Base-by-base conservation (phyloP, 2,797 vertebrate species). In the Xiphophorus birchmanni region DNA sequence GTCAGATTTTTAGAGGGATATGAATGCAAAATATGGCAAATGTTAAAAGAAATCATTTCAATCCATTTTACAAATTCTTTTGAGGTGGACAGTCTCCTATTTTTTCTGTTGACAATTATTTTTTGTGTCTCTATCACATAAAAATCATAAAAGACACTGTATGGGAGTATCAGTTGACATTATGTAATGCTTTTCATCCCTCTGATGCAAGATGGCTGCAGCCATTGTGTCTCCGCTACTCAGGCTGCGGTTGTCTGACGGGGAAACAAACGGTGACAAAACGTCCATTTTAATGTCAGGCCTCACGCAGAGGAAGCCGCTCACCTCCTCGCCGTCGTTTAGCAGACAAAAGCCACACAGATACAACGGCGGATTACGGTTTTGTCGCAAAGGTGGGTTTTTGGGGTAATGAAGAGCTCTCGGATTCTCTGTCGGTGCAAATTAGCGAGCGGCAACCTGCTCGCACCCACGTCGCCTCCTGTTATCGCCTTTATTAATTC, bases 401-500 rank as follows among this genome's bases (percentile, higher is more conserved):
- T 9, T 9, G 50, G 73, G 77, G 67, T 73, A 42, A 87, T 73
- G 45, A 78, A 90, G 69, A 80, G 78, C 74, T 87, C 76, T n/a
- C 75, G 75, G 76, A 67, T 85, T 77, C 82, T 44, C 74, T 80
- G 83, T 90, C 82, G 86, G 52, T 81, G 77, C 79, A 88, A 87
- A 90, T 90, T 81, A 89, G 48, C 73, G 23, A 56, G 37, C 15
- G n/a, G n/a, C 76, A 80, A 82, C 74, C 60, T 79, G 80, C 56
- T 74, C 71, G 23, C 58, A 73, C 74, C 54, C 71, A 81, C 63
- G 56, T 73, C 77, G 48, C 37, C 44, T 15, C 50, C 69, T 26
- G 73, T 84, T 87, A 86, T 78, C 52, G 35, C 80, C 86, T 82
- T 84, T 82, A 87, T 90, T 88, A 89, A 92, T 90, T 88, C 89